phyloP scores from a whole-genome alignment of 2,113 vertebrate genomes.

The Phainopepla nitens region DNA sequence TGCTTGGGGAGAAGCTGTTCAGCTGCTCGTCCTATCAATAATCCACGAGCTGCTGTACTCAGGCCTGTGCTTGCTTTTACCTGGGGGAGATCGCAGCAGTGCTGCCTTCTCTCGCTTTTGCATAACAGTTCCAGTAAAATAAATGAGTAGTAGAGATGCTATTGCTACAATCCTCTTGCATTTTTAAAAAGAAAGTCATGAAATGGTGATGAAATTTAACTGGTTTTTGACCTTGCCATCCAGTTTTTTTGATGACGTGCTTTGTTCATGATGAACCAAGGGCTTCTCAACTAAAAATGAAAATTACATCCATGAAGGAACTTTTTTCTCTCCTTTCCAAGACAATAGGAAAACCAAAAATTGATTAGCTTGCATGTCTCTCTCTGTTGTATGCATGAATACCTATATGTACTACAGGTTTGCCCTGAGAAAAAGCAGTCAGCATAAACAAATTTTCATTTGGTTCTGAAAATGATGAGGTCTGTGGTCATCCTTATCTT shows the following conservation, averaged over 20 bases:
- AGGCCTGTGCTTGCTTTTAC: not conserved
- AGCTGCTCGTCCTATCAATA: constrained; percentile 30
- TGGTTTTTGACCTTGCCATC: not conserved
- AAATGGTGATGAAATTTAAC: not conserved
- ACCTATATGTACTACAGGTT: not conserved
- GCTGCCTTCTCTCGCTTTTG: not conserved
- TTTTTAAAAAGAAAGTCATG: not conserved
- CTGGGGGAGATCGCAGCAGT: not conserved
- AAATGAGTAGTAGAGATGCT: not conserved
- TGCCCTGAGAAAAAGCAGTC: not conserved
- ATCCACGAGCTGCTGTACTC: constrained; percentile 4
- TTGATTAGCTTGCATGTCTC: not conserved
- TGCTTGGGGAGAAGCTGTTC: constrained; percentile 14
- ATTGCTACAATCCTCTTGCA: not conserved
- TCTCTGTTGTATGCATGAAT: not conserved
- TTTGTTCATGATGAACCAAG: not conserved
- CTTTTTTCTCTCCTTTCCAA: not conserved
- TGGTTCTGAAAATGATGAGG: constrained; percentile 37
- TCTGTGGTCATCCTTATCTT: constrained; percentile 38
- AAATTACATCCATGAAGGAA: not conserved
- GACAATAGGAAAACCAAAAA: not conserved
- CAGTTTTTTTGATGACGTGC: not conserved
- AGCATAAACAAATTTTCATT: constrained; percentile 11
- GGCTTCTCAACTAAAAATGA: not conserved
- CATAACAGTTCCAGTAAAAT: not conserved